Conservation (phyloP, 2,797 vertebrate genomes). For the Streptopelia turtur region DNA sequence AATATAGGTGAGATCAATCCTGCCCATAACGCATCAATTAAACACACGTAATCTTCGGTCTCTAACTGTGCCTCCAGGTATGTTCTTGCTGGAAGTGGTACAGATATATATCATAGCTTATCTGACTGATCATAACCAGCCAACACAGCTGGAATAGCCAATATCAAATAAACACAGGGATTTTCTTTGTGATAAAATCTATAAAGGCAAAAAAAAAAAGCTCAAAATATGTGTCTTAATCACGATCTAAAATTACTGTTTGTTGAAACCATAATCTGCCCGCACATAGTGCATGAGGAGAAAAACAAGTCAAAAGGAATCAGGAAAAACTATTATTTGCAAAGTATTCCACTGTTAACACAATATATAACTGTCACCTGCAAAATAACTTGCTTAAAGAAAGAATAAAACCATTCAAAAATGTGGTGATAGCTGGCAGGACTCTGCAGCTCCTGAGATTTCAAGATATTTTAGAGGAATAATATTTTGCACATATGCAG, state of each 20-base stretch:
- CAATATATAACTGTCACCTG: neutral
- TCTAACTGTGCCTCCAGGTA: neutral
- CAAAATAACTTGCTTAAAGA: neutral
- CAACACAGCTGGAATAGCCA: neutral
- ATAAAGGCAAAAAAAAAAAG: neutral
- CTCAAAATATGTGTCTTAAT: neutral
- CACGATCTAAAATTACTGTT: neutral
- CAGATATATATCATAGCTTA: neutral
- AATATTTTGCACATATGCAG: constrained; percentile 37
- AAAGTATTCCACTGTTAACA: neutral
- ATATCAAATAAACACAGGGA: neutral
- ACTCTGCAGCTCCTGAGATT: neutral
- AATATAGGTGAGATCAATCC: neutral
- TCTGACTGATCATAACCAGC: neutral
- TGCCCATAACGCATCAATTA: neutral
- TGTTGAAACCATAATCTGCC: neutral
- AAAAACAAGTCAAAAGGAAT: neutral
- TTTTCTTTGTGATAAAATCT: neutral
- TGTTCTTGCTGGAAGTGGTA: neutral
- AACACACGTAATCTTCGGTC: neutral
- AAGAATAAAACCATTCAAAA: constrained; percentile 1
- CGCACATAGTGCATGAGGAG: neutral
- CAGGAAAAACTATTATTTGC: neutral
- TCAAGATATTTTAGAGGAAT: constrained; percentile 27
- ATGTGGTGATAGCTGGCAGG: neutral